A percentile compares a stretch with the other conserved stretches of the same genome.
These are phyloP conservation scores for Cheilinus undulatus DNA, from an alignment of 2,113 vertebrate genomes.

Conservation along the genomic window DNA sequence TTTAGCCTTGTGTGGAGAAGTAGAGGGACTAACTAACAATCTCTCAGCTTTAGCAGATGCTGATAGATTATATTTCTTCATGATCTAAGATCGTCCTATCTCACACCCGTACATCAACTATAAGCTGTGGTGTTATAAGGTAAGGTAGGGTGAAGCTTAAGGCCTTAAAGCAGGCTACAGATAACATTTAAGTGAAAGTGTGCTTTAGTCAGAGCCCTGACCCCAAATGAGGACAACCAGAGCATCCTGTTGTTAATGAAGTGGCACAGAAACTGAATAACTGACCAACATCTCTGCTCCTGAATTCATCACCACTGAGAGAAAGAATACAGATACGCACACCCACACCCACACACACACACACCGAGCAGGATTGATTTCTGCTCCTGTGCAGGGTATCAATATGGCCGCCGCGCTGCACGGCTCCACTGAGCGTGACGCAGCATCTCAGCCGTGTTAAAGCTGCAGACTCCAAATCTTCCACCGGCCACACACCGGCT, in stretches of 20 bases:
- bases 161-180: background rate
- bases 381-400: slow-evolving; percentile 32
- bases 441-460: slow-evolving; percentile 46
- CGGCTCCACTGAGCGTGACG: slow-evolving; percentile 47
- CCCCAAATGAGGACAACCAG: no score
- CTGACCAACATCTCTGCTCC: background rate
- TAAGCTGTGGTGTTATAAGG: no score
- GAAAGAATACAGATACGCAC: slow-evolving; percentile 2
- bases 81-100: no score
- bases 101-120: no score
- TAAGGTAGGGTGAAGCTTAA: no score
- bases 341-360: slow-evolving; percentile 15
- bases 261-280: background rate
- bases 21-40: no score
- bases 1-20: no score
- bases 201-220: no score
- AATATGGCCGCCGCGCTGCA: slow-evolving; percentile 29
- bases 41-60: no score
- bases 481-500: slow-evolving; percentile 21
- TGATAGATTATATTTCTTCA: no score
- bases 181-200: no score
- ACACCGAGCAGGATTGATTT: slow-evolving; percentile 29
- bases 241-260: no score
- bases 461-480: slow-evolving; percentile 47
- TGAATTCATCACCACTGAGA: background rate